These are phyloP conservation scores for Centruroides vittatus DNA, from an alignment of 1,140 invertebrate species.

Conservation along the genomic window DNA sequence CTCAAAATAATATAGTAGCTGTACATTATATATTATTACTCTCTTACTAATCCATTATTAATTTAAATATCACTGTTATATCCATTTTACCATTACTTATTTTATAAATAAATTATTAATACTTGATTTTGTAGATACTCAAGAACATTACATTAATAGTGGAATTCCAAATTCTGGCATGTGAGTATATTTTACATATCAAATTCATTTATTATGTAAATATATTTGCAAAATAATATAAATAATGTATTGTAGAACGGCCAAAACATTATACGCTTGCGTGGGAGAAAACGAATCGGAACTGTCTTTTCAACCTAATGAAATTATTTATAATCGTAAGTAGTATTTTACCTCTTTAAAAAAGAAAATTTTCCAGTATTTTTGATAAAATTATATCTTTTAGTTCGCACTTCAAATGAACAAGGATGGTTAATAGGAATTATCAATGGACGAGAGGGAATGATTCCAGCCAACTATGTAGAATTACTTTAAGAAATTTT, in stretches of 20 bases:
- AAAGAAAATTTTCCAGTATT: neutral
- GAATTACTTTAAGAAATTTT: conserved; percentile 39
- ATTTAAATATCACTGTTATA: too few species aligned
- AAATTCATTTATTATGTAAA: too few species aligned
- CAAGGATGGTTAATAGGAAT: conserved; percentile 94
- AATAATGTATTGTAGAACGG: conserved; percentile 32
- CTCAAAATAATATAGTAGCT: too few species aligned
- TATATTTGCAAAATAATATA: too few species aligned
- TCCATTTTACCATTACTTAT: too few species aligned
- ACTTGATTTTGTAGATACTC: too few species aligned
- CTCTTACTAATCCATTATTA: too few species aligned
- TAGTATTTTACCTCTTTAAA: conserved; percentile 9
- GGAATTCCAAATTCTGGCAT: too few species aligned
- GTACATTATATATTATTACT: too few species aligned
- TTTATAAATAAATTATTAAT: too few species aligned
- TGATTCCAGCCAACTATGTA: conserved; percentile 95
- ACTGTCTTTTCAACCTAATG: conserved; percentile 94
- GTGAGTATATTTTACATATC: too few species aligned
- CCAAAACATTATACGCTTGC: conserved; percentile 86
- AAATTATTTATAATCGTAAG: conserved; percentile 92
- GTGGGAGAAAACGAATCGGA: conserved; percentile 91
- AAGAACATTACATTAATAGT: too few species aligned
- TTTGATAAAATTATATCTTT: conserved; percentile 22
- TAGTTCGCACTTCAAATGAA: conserved; percentile 77
- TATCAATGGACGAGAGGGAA: conserved; percentile 79